Base-by-base conservation (phyloP, 1,140 invertebrate species). In the Pollicipes pollicipes region DNA sequence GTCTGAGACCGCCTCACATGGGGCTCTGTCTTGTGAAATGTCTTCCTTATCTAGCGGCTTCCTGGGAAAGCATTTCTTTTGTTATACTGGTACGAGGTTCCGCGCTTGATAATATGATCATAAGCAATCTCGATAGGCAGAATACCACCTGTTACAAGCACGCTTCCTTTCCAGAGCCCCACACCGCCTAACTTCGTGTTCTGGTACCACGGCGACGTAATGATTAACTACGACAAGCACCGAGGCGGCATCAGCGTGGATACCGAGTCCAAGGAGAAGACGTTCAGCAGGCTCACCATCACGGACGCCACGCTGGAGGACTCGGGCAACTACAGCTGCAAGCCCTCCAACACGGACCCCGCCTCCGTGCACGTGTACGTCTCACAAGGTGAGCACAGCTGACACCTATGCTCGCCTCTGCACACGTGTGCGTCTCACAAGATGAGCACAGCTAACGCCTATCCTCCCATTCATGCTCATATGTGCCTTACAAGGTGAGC, bases 221-320 rank as follows among this genome's bases (percentile, higher is more conserved):
- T 93, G 88, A 92, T 93, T 81, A 94, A 93, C 82, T 94, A 93
- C 79, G 91, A 93, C 80, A 89, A 87, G 37, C 85, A 87, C 3
- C 84, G 91, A 68, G 88, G 90, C 66, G 90, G 89, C 70, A 90
- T 93, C 73, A 87, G 85, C 70, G 90, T 93, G 75, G 88, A 91
- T 80, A 92, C 90, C 30, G 89, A 91, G 79, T 72, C 82, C 81
- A 72, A 79, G 77, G 24, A 79, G 78, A 70, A 68, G 70, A 31
- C 77, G 75, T 37, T 76, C 76, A 75, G 74, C 26, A 71, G 74
- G 30, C 63, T 76, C 31, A 72, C 74, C 30, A 73, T 76, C 66
- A 73, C 73, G 26, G 68, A 73, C 30, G 75, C 74, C 16, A 72
- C 27, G 26, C 29, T 72, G 6, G 37, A 70, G n/a, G 73, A 91